Base-by-base conservation (phyloP, 2,888 invertebrate species). In the Pedicia rivosa region DNA sequence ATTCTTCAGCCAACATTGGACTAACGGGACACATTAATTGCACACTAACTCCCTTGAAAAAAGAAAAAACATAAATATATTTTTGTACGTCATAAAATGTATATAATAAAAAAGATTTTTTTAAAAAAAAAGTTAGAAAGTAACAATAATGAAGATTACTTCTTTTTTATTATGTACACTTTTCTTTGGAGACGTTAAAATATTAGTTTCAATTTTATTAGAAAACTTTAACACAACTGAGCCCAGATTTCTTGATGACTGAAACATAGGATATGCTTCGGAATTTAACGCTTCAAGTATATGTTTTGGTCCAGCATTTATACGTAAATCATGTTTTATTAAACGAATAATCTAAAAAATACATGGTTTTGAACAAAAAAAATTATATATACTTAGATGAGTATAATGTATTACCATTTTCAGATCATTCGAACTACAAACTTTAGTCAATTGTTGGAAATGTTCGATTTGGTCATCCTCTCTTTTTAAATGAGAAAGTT, bases 1-100 rank as follows among this genome's bases (percentile, higher is more conserved):
- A 94, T 3, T 91, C 81, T 64, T 88, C 84, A 2, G 94, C 94
- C 55, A 94, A 63, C 94, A 94, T 94, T 0, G 92, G 92, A 40
- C 87, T 65, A 5, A 94, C 79, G 0, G 94, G 91, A 1, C 86
- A 91, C 81, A 94, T 83, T 3, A 94, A 55, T 16, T 72, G 64
- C 13, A 90, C 65, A 15, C 40, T 28, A 9, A 42, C 43, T 8
- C 33, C 35, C 35, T 35, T 12, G 16, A 19, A 12, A 27, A 12
- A 12, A 27, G 24, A 5, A 24, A 24, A 24, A 8, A 24, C 3
- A 10, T 24, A 24, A 24, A 24, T 5, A 24, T 5, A 5, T 24
- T 4, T 5, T n/a, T 10, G 3, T 24, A 24, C 8, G n/a, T 3
- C 5, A 20, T 20, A 24, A n/a, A 26, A 26, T 10, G 5, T 13